A percentile compares a stretch with the other conserved stretches of the same genome.
Conservation (phyloP, 2,888 invertebrate genomes). For the Lapara coniferarum region DNA sequence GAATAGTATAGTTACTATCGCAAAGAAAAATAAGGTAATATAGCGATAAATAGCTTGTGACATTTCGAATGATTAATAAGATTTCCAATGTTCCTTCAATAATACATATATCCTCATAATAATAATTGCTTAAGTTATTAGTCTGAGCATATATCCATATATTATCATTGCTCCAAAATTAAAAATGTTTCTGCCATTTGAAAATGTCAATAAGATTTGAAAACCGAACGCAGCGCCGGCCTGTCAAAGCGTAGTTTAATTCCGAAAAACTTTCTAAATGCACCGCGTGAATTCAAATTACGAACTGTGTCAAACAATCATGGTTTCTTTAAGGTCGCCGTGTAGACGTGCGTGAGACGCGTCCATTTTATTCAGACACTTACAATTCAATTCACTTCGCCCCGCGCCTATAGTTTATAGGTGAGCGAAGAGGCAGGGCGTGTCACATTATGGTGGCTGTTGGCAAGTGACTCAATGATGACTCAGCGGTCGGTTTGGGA, state of each 20-base stretch:
- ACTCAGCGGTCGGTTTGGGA: conserved; percentile 11
- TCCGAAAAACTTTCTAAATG: conserved; percentile 8
- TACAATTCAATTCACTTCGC: conserved; percentile 42
- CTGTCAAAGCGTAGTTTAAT: neutral
- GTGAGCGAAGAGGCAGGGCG: conserved; percentile 41
- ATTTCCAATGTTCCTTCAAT: too few species aligned
- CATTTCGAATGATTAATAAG: too few species aligned
- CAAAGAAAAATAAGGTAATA: too few species aligned
- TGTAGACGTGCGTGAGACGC: conserved; percentile 59
- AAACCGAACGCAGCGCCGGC: too few species aligned
- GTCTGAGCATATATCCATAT: too few species aligned
- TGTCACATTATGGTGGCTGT: conserved; percentile 45
- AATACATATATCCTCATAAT: too few species aligned
- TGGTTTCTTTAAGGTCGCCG: conserved; percentile 39
- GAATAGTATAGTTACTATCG: too few species aligned
- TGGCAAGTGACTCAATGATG: conserved; percentile 30
- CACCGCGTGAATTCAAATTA: conserved; percentile 20
- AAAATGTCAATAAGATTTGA: too few species aligned
- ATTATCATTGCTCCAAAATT: too few species aligned
- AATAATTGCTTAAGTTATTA: too few species aligned
- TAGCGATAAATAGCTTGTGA: too few species aligned
- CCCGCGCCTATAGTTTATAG: conserved; percentile 28
- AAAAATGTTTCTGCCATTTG: too few species aligned
- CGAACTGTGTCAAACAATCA: conserved; percentile 39
- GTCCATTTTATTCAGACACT: conserved; percentile 48